A percentile compares a stretch with the other conserved stretches of the same genome.
phyloP scores from a whole-genome alignment of 2,888 invertebrate genomes.

The Leptodirus hochenwartii region DNA sequence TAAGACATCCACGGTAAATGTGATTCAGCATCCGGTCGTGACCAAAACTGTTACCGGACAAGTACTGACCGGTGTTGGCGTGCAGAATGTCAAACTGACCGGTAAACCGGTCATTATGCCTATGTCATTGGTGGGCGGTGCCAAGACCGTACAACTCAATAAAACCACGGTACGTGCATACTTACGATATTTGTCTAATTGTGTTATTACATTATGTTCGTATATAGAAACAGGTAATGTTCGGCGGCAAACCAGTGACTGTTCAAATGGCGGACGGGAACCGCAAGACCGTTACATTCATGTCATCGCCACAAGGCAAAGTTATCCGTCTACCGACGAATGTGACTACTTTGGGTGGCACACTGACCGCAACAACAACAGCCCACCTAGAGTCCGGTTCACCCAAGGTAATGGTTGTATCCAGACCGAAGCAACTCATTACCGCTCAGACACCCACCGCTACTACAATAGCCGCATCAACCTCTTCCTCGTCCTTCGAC shows the following conservation, averaged over 20 bases:
- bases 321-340: slow-evolving; percentile 24
- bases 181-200: slow-evolving; percentile 7
- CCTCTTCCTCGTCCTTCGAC: slow-evolving; percentile 33
- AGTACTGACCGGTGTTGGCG: slow-evolving; percentile 19
- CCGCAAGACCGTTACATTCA: slow-evolving; percentile 44
- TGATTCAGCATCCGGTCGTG: no score
- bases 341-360: slow-evolving; percentile 3
- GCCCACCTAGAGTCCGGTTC: no score
- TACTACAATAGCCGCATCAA: no score
- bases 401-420: slow-evolving; percentile 31
- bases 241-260: slow-evolving; percentile 55
- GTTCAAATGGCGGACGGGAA: slow-evolving; percentile 45
- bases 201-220: slow-evolving; percentile 11
- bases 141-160: slow-evolving; percentile 29
- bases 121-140: slow-evolving; percentile 28
- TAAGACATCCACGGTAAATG: slow-evolving; percentile 29
- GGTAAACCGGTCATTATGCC: slow-evolving; percentile 53
- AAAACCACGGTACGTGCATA: slow-evolving; percentile 32
- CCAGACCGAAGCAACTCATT: slow-evolving; percentile 32
- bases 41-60: slow-evolving; percentile 25
- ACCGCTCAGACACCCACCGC: no score
- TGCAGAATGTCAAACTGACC: slow-evolving; percentile 33
- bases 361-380: no score
- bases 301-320: slow-evolving; percentile 24
- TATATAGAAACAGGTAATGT: slow-evolving; percentile 38